These are phyloP conservation scores for Misgurnus mizolepis DNA, from an alignment of 2,113 vertebrate genomes.

Conservation along the genomic window DNA sequence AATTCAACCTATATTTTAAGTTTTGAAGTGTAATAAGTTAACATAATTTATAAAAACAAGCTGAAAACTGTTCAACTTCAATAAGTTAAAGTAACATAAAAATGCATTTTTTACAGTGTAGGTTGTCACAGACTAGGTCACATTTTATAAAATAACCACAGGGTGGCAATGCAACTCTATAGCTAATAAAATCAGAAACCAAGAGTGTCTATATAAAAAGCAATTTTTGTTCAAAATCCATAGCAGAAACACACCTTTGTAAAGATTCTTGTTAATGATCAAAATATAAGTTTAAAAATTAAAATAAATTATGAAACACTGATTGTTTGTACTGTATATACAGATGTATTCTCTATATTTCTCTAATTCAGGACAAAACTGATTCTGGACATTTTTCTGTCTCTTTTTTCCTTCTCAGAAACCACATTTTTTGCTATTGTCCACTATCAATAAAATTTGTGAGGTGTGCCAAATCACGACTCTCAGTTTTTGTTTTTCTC, in stretches of 20 bases:
- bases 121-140: no score
- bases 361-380: not conserved
- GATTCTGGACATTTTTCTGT: not conserved
- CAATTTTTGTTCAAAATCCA: not conserved
- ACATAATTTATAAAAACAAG: no score
- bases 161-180: constrained; percentile 39
- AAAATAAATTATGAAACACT: no score
- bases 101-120: no score
- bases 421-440: constrained; percentile 17
- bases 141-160: constrained; percentile 18
- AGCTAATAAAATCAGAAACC: constrained; percentile 4
- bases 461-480: not conserved
- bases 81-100: no score
- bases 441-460: constrained; percentile 30
- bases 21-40: no score
- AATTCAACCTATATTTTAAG: no score
- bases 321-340: no score
- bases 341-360: not conserved
- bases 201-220: not conserved
- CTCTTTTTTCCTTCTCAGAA: constrained; percentile 3
- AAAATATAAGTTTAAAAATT: not conserved
- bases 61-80: no score
- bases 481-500: constrained; percentile 8
- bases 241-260: not conserved
- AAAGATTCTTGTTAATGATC: not conserved